A percentile compares a stretch with the other conserved stretches of the same genome.
phyloP scores from a whole-genome alignment of 1,140 invertebrate genomes.

The Saccostrea cuccullata region DNA sequence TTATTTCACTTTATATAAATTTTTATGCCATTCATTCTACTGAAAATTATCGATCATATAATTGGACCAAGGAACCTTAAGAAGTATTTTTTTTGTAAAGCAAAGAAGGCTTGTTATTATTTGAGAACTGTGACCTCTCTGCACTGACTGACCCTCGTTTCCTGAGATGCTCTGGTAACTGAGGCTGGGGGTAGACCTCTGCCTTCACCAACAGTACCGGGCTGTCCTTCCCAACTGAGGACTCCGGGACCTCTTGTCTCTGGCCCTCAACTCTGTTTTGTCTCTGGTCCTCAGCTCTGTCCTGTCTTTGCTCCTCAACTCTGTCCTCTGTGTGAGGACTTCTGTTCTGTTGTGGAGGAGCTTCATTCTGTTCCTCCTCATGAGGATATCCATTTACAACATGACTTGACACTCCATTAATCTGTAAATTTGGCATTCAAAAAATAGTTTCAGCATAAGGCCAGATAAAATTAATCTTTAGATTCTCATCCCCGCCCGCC shows the following conservation, averaged over 20 bases:
- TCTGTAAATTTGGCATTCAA: background rate
- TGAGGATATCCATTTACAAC: background rate
- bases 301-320: background rate
- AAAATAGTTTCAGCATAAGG: no score
- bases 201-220: constrained; percentile 18
- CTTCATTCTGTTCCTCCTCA: background rate
- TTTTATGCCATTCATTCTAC: no score
- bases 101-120: no score
- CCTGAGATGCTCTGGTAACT: constrained; percentile 7
- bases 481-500: no score
- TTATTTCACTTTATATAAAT: no score
- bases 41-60: no score
- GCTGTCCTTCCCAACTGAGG: background rate
- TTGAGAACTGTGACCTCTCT: no score
- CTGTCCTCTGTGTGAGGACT: background rate
- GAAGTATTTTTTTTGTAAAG: no score
- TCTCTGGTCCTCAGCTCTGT: background rate
- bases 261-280: background rate
- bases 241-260: background rate
- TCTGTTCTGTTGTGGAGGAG: background rate
- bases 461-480: no score
- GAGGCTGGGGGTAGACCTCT: background rate
- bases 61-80: no score
- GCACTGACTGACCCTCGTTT: background rate
- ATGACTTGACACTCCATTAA: background rate